Evolutionary conservation across 2,797 vertebrate genomes (phyloP).

Genomic region (Hydrolagus colliei): DNA sequence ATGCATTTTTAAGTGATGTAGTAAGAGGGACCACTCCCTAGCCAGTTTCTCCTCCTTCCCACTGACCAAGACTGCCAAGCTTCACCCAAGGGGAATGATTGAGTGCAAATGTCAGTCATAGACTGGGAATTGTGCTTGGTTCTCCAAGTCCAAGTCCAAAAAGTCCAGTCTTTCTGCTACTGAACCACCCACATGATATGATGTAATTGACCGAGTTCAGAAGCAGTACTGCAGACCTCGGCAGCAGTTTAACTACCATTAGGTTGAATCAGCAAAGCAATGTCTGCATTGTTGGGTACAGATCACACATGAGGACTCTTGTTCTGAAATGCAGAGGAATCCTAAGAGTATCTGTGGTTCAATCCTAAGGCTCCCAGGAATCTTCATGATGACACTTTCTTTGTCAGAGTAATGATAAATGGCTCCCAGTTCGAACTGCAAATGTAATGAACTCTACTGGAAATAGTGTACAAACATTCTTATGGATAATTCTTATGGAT

Average conservation of each 20-base stretch:
- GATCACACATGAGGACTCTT: neutral
- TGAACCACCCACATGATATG: slow-evolving; percentile 10
- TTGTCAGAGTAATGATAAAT: neutral
- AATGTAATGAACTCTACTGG: too few relatives aligned
- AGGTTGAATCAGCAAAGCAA: neutral
- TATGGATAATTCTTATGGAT: too few relatives aligned
- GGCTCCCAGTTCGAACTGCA: neutral
- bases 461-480: too few relatives aligned
- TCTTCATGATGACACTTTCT: neutral
- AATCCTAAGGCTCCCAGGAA: neutral
- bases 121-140: neutral
- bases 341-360: neutral
- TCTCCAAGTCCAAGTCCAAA: neutral
- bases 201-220: neutral
- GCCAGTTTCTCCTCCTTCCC: neutral
- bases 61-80: neutral
- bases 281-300: neutral
- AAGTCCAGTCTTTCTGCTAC: neutral
- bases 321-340: neutral
- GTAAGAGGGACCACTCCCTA: neutral
- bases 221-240: neutral
- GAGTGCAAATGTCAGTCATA: neutral
- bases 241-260: neutral
- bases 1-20: neutral
- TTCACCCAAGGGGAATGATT: neutral